A percentile compares a stretch with the other conserved stretches of the same genome.
Conservation (phyloP, 2,888 invertebrate species). For the Marronus borbonicus region DNA sequence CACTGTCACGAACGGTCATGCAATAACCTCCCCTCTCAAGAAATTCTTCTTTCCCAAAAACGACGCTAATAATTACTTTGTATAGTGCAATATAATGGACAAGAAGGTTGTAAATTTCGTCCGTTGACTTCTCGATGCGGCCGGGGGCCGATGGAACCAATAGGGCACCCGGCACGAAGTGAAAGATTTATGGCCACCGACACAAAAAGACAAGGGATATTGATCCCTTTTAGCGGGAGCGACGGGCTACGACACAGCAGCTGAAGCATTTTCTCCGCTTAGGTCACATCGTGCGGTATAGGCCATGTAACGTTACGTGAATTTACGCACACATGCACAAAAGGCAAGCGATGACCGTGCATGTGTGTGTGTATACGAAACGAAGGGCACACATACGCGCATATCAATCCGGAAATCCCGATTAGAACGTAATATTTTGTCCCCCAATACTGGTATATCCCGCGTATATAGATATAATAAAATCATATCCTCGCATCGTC, state of each 20-base stretch:
- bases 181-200: constrained; percentile 49
- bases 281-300: not conserved
- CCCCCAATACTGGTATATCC: not conserved
- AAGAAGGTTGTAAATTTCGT: constrained; percentile 48
- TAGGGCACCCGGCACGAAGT: constrained; percentile 34
- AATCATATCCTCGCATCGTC: not conserved
- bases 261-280: constrained; percentile 42
- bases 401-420: constrained; percentile 44
- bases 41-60: constrained; percentile 5
- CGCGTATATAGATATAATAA: not conserved
- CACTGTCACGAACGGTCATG: not conserved
- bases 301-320: too few relatives aligned
- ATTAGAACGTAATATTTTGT: constrained; percentile 32
- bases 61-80: constrained; percentile 44
- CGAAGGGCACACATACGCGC: not conserved
- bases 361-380: not conserved
- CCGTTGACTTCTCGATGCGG: constrained; percentile 23
- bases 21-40: not conserved
- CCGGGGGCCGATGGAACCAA: constrained; percentile 2
- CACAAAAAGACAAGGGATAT: constrained; percentile 49
- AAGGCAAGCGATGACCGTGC: not conserved
- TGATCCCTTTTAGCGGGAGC: constrained; percentile 46
- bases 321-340: not conserved
- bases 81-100: constrained; percentile 31
- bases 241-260: constrained; percentile 33